Evolutionary conservation across 2,888 invertebrate genomes (phyloP), one percentile per base, ranked within the genome.

Genomic region (Trichopria drosophilae): DNA sequence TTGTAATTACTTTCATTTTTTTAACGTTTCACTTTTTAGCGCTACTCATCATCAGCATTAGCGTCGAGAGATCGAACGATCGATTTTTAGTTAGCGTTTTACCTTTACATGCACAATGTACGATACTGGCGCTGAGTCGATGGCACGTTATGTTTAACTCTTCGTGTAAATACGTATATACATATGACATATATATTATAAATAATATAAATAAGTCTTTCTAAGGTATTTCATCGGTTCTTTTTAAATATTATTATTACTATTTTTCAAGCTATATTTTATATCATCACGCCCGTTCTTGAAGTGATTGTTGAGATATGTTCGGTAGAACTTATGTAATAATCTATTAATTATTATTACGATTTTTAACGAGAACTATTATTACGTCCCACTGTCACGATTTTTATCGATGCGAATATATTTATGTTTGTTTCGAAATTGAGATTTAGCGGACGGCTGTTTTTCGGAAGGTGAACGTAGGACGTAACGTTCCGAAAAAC

Each of bases 141-240:
- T 65, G 62, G 63, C 66, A 68, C 68, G 67, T 72, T 72, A 68
- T 67, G 69, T 72, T n/a, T 72, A 64, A 68, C 65, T 69, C 63
- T 64, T 64, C 65, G 64, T 72, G 68, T 73, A 72, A 64, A 72
- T 71, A 72, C 65, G 63, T 63, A 65, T 58, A 55, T 56, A 62
- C 55, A 56, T 50, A 51, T 53, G 51, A 64, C 56, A 65, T 63
- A 65, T 59, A 58, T 58, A 64, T 66, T 57, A 63, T 66, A 68
- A 63, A 64, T 66, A 66, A 63, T 59, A 66, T 66, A 59, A 66
- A 65, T 68, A 61, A 69, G 69, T 65, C 65, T 69, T 71, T 63
- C 53, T 69, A 70, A 67, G 63, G 60, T 67, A 61, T 60, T 62
- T 68, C 60, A 65, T 65, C 65, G 60, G 60, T 71, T 66, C 60